Percentiles rank a stretch among this genome's conserved stretches.
Evolutionary conservation across 2,113 vertebrate species (phyloP).

Genomic region (Neogale vison): DNA sequence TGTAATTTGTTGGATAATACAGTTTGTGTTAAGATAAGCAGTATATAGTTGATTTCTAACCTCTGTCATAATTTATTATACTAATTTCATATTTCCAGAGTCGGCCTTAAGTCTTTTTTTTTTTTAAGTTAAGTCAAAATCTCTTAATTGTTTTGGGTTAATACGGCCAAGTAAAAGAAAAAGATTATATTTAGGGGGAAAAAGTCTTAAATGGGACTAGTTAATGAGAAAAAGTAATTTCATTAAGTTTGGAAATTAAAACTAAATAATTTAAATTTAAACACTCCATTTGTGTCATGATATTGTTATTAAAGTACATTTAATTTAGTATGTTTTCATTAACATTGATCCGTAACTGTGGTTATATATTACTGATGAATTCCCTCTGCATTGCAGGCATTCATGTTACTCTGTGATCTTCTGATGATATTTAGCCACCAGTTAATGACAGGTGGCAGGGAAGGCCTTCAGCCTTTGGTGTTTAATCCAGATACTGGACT

Average conservation of each 20-base stretch:
- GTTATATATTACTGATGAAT: conserved; percentile 44
- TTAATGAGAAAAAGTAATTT: conserved; percentile 36
- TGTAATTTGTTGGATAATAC: neutral
- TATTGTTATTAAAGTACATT: neutral
- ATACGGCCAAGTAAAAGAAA: neutral
- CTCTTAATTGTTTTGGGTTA: conserved; percentile 21
- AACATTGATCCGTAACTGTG: neutral
- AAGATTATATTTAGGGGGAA: neutral
- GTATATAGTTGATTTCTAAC: conserved; percentile 25
- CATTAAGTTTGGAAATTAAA: conserved; percentile 37
- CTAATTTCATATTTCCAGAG: conserved; percentile 8
- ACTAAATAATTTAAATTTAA: neutral
- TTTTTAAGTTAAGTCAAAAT: conserved; percentile 42
- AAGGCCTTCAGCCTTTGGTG: conserved; percentile 95
- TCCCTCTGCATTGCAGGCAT: conserved; percentile 88
- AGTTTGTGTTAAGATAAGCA: conserved; percentile 25
- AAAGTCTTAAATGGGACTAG: neutral
- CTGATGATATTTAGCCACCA: conserved; percentile 99
- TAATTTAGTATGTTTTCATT: conserved; percentile 38
- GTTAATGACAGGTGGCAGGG: conserved; percentile 93
- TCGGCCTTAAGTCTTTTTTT: conserved; percentile 21
- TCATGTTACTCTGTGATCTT: conserved; percentile 99
- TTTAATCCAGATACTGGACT: conserved; percentile 97
- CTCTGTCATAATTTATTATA: conserved; percentile 22
- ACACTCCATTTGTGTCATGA: neutral